Conservation (phyloP, 1,140 invertebrate species). For the Agraylea sexmaculata region DNA sequence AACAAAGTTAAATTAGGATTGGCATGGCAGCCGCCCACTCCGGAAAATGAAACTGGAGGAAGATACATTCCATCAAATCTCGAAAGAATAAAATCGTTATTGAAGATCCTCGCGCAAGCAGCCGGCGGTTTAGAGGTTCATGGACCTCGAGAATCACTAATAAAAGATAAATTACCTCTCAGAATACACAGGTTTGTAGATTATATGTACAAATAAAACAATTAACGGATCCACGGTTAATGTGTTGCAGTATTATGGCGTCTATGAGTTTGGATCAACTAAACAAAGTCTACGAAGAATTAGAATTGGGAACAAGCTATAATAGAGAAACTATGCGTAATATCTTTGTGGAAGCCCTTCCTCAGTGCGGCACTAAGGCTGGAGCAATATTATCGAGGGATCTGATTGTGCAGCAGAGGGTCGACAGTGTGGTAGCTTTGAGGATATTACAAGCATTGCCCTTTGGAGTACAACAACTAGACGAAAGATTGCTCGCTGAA, state of each 20-base stretch:
- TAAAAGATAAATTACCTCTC: conserved; percentile 17
- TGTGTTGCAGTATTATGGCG: conserved; percentile 36
- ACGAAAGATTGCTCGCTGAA: conserved; percentile 39
- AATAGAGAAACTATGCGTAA: conserved; percentile 51
- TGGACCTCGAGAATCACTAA: conserved; percentile 14
- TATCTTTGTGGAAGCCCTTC: conserved; percentile 60
- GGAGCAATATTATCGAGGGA: conserved; percentile 50
- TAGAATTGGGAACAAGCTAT: conserved; percentile 50
- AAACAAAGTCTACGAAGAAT: conserved; percentile 39
- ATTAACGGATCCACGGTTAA: background rate
- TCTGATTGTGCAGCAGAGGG: conserved; percentile 46
- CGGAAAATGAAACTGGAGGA: conserved; percentile 10
- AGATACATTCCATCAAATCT: conserved; percentile 1
- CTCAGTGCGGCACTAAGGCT: conserved; percentile 52
- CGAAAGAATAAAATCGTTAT: conserved; percentile 7
- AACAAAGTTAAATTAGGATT: conserved; percentile 7
- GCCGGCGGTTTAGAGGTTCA: conserved; percentile 15
- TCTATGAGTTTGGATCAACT: conserved; percentile 40
- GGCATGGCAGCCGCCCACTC: conserved; percentile 11
- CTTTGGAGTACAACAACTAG: conserved; percentile 44
- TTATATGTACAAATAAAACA: background rate
- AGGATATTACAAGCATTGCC: conserved; percentile 29
- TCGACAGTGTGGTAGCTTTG: conserved; percentile 22
- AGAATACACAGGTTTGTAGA: conserved; percentile 14
- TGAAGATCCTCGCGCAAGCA: conserved; percentile 3